Evolutionary conservation across 1,140 invertebrate species (phyloP).

Genomic region (Drosophila ironensis): DNA sequence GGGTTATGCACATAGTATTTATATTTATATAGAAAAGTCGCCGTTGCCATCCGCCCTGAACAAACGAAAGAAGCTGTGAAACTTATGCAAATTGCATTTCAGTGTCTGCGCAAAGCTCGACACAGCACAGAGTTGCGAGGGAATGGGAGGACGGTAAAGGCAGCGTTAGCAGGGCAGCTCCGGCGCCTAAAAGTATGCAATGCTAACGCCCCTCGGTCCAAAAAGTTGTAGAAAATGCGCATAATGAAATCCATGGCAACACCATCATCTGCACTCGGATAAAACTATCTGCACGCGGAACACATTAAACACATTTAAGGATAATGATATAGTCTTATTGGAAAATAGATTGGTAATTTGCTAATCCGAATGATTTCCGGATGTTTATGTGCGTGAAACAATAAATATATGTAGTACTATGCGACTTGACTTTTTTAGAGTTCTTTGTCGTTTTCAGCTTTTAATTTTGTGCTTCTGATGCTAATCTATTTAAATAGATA

Average conservation of each 20-base stretch:
- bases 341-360: no score
- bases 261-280: slow-evolving; percentile 14
- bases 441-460: no score
- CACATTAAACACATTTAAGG: no score
- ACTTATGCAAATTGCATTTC: slow-evolving; percentile 81
- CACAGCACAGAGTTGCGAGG: slow-evolving; percentile 43
- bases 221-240: slow-evolving; percentile 75
- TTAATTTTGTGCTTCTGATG: no score
- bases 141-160: neutral
- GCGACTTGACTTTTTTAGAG: no score
- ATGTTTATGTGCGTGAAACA: no score
- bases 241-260: slow-evolving; percentile 77
- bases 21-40: slow-evolving; percentile 75
- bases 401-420: no score
- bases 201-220: slow-evolving; percentile 63
- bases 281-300: no score
- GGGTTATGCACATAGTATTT: slow-evolving; percentile 77
- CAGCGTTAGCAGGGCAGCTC: slow-evolving; percentile 2
- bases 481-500: no score
- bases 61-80: slow-evolving; percentile 78
- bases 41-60: slow-evolving; percentile 37
- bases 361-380: no score
- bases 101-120: slow-evolving; percentile 74
- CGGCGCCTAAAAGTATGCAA: slow-evolving; percentile 74
- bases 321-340: no score